Percentiles rank a stretch among this genome's conserved stretches.
Evolutionary conservation across 2,797 vertebrate species (phyloP).

Genomic region (Rhyacichthys aspro): DNA sequence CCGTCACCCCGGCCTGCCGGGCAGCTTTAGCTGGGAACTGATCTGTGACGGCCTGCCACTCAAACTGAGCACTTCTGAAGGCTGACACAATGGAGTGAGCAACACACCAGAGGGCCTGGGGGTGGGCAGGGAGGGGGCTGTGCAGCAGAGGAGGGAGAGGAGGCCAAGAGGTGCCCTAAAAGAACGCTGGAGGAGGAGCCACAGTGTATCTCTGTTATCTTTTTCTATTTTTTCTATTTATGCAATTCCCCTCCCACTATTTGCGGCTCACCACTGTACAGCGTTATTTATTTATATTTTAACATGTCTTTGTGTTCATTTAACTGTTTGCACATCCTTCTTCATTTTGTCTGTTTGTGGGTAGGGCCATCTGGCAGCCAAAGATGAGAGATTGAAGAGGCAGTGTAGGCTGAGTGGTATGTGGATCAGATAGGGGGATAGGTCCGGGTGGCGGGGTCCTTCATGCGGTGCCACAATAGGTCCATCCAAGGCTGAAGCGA

Average conservation of each 20-base stretch:
- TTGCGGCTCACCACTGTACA: constrained; percentile 29
- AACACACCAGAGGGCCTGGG: constrained; percentile 78
- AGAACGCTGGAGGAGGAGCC: constrained; percentile 67
- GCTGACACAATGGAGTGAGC: constrained; percentile 98
- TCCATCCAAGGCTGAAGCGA: constrained; percentile 48
- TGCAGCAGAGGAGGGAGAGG: constrained; percentile 47
- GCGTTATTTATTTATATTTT: constrained; percentile 14
- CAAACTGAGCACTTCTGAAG: constrained; percentile 99
- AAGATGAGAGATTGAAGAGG: constrained; percentile 78
- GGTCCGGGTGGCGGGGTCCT: constrained; percentile 26
- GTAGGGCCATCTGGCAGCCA: constrained; percentile 50
- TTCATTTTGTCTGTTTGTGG: constrained; percentile 29
- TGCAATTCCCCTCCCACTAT: constrained; percentile 29
- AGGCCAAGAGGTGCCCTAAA: constrained; percentile 69
- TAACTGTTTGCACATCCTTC: constrained; percentile 24
- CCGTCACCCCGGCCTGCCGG: constrained; percentile 98
- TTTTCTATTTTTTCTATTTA: constrained; percentile 40
- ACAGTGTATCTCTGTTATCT: constrained; percentile 75
- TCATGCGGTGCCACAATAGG: constrained; percentile 38
- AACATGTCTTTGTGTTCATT: constrained; percentile 22
- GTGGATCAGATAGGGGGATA: constrained; percentile 75
- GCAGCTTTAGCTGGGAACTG: constrained; percentile 99
- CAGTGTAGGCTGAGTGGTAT: constrained; percentile 37
- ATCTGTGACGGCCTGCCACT: constrained; percentile 99
- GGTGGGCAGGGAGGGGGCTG: constrained; percentile 44